Conservation (phyloP, 2,113 vertebrate genomes). For the Corythornis cristatus region DNA sequence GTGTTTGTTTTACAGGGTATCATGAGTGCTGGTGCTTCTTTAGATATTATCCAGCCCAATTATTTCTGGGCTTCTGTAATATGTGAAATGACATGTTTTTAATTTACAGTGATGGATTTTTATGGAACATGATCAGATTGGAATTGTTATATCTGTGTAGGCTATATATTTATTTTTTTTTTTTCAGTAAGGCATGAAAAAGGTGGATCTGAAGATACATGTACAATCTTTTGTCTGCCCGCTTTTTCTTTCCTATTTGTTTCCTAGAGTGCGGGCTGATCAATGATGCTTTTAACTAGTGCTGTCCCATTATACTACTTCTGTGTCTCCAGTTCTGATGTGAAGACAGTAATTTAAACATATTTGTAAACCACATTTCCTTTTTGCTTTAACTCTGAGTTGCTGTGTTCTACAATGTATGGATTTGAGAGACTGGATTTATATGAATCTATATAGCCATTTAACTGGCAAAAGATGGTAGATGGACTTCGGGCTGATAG, state of each 20-base stretch:
- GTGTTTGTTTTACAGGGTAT: slow-evolving; percentile 3
- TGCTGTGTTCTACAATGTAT: neutral
- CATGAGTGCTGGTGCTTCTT: neutral
- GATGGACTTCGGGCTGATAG: neutral
- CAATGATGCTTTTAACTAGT: neutral
- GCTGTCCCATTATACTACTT: neutral
- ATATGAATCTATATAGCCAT: neutral
- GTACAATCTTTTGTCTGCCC: neutral
- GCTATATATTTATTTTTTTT: neutral
- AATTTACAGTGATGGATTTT: slow-evolving; percentile 14
- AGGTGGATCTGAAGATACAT: neutral
- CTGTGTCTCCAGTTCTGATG: neutral
- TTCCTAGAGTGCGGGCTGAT: neutral
- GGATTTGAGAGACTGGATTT: slow-evolving; percentile 5
- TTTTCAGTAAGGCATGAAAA: neutral
- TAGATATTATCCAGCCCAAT: neutral
- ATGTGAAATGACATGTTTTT: neutral
- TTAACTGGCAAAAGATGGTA: neutral
- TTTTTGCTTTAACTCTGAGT: neutral
- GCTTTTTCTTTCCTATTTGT: neutral
- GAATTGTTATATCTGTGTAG: neutral
- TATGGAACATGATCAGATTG: neutral
- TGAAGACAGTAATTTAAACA: neutral
- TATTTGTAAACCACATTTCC: neutral
- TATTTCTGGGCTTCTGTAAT: neutral